Conservation (phyloP, 2,888 invertebrate species). For the Rhabditoides inermis region DNA sequence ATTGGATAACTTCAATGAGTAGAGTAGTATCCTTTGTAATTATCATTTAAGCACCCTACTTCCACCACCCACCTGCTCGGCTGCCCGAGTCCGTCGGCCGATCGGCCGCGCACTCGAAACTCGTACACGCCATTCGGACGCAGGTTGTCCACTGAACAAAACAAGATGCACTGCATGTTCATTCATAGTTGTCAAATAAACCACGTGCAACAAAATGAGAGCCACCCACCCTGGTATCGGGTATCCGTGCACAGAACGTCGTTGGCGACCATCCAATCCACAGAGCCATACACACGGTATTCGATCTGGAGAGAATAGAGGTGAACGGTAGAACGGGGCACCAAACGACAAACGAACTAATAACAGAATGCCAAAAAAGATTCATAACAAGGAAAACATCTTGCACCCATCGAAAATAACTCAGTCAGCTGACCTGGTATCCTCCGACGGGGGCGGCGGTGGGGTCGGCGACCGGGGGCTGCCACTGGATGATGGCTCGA, state of each 20-base stretch:
- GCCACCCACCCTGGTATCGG: slow-evolving; percentile 20
- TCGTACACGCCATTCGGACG: slow-evolving; percentile 52
- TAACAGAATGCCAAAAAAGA: too few relatives aligned
- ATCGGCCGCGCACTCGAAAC: slow-evolving; percentile 47
- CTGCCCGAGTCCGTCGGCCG: slow-evolving; percentile 38
- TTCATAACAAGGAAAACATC: too few relatives aligned
- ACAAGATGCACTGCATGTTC: background rate
- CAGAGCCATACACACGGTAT: slow-evolving; percentile 32
- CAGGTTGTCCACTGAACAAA: slow-evolving; percentile 39
- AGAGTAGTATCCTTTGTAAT: background rate
- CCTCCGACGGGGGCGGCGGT: slow-evolving; percentile 31
- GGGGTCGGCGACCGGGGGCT: slow-evolving; percentile 28
- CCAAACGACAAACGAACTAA: too few relatives aligned
- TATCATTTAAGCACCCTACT: background rate
- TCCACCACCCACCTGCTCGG: slow-evolving; percentile 21
- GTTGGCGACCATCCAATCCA: slow-evolving; percentile 45
- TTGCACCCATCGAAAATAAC: too few relatives aligned
- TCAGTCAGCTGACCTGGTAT: slow-evolving; percentile 38
- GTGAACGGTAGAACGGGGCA: too few relatives aligned
- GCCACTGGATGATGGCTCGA: slow-evolving; percentile 44
- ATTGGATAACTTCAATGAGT: too few relatives aligned
- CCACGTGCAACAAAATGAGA: background rate
- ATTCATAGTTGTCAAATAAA: background rate
- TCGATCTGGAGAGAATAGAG: slow-evolving; percentile 16
- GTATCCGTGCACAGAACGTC: slow-evolving; percentile 29